Base-by-base conservation (phyloP, 2,888 invertebrate genomes). In the Cephus pygmeus region DNA sequence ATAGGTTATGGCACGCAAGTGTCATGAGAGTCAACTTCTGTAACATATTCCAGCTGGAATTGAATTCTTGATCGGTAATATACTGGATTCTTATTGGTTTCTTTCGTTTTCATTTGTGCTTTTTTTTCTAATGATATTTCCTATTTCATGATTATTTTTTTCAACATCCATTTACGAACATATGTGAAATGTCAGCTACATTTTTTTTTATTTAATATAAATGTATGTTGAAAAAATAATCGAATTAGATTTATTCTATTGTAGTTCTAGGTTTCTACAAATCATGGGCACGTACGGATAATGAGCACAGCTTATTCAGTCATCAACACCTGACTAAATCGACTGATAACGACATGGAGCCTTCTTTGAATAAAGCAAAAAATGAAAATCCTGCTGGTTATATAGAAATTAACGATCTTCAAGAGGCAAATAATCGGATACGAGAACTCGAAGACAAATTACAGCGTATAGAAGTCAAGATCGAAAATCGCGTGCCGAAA, bases 371-470 rank as follows among this genome's bases (percentile, higher is more conserved):
- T 71, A 79, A 56, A 56, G 56, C 9, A 56, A 56, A 56, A 23
- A 56, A 56, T 56, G 56, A 56, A 56, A 56, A 56, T 56, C 23
- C 56, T 15, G 2, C 40, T 23, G 23, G 15, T 56, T 56, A 56
- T 23, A 2, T 56, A 56, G 88, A 89, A 82, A 90, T 90, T 79
- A 91, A 87, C 76, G 94, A 94, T 84, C 88, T 96, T 33, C 92
- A 93, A 80, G 94, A 95, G 84, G 95, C 96, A 0, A 94, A 94
- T 82, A 91, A 91, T 40, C 94, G 94, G 85, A 93, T 97, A 81
- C 92, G 93, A 69, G 94, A 94, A 77, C 89, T 97, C 76, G 96
- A 96, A 90, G 94, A 94, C 81, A 96, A 96, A 92, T 92, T 97
- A 69, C 93, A 94, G 76, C 92, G 94, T 76, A 90, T 97, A 74